Base-by-base conservation (phyloP, 2,797 vertebrate species). In the Euthynnus affinis region DNA sequence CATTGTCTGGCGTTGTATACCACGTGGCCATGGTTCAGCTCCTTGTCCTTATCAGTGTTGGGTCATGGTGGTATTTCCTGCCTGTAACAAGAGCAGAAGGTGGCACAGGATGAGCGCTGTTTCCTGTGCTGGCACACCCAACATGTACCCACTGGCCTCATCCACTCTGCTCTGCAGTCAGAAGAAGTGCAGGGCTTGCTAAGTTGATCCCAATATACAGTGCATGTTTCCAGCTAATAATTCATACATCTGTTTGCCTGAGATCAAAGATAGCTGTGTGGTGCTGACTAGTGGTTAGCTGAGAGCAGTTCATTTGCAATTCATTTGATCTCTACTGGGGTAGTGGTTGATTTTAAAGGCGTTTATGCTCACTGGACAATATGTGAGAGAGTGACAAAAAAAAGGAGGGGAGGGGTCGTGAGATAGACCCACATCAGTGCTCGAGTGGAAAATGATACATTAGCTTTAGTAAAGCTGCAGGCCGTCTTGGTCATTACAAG, bases 51-150 rank as follows among this genome's bases (percentile, higher is more conserved):
- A 94, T 96, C 92, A 91, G 88, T 85, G 90, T 78, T 62, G 87
- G 88, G 87, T 94, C 88, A 77, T 88, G 92, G 88, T 93, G 91
- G 89, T 82, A 94, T 95, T 96, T 96, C 95, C 93, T 92, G 88
- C 25, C 79, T 75, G 52, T 75, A 78, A 91, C 88, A 91, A 87
- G 83, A 91, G 88, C 89, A 89, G 88, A 89, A 85, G 91, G 91
- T 95, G 93, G 91, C 91, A 92, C 94, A 94, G 94, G 94, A 93
- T 95, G 94, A 95, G 69, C 74, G 82, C 80, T 88, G 84, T 91
- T 96, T 96, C 95, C 95, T 95, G 84, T 78, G 71, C 67, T 92
- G 90, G 82, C 89, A 91, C 93, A 90, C 92, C 92, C 91, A 92
- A 10, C 46, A 23, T 84, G 85, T 78, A 90, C 87, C 76, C 86